A percentile compares a stretch with the other conserved stretches of the same genome.
phyloP scores from a whole-genome alignment of 2,797 vertebrate species.

The Mustela erminea region DNA sequence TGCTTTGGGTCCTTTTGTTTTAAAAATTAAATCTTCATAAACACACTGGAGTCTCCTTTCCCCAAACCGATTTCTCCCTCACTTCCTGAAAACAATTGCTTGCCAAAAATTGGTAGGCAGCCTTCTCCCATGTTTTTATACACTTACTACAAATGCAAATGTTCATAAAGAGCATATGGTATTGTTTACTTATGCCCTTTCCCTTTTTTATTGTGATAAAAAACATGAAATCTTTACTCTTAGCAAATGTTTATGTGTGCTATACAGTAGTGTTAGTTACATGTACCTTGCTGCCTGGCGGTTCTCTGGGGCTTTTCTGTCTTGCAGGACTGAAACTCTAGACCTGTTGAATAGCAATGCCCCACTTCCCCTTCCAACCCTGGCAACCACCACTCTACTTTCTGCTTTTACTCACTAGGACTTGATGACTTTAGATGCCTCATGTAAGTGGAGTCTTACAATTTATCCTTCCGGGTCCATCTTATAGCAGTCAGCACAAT shows the following conservation, averaged over 20 bases:
- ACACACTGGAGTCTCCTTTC: not conserved
- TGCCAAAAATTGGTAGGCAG: not conserved
- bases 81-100: not conserved
- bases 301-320: not conserved
- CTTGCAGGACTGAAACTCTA: not conserved
- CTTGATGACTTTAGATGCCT: not conserved
- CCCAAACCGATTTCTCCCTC: not conserved
- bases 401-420: not conserved
- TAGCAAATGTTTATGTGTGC: not conserved
- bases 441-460: not conserved
- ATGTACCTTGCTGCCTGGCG: not conserved
- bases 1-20: not conserved
- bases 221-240: not conserved
- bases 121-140: not conserved
- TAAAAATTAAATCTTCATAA: conserved; percentile 23
- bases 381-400: not conserved
- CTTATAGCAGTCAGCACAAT: not conserved
- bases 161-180: not conserved
- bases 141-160: not conserved
- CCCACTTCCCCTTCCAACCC: too few species aligned
- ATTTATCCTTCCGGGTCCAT: not conserved
- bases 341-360: not conserved
- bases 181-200: not conserved
- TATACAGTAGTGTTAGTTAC: not conserved
- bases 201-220: not conserved